These are phyloP conservation scores for Philaethria dido DNA, from an alignment of 2,888 invertebrate genomes.

Conservation along the genomic window DNA sequence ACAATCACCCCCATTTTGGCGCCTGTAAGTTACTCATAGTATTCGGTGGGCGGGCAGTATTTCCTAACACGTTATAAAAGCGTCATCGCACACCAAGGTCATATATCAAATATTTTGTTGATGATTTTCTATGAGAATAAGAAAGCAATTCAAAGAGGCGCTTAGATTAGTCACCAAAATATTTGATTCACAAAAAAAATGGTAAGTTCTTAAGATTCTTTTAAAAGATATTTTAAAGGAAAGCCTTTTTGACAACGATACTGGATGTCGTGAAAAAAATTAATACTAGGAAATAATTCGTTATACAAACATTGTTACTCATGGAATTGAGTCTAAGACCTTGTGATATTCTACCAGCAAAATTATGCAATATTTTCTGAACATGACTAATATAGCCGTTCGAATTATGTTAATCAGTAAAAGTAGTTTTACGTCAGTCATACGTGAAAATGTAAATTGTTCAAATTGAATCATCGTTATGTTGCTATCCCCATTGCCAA, in stretches of 20 bases:
- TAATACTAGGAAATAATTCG: constrained; percentile 56
- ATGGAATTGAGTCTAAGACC: constrained; percentile 54
- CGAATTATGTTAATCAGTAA: constrained; percentile 53
- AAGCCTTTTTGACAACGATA: not conserved
- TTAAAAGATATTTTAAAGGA: too few relatives aligned
- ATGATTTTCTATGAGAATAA: constrained; percentile 41
- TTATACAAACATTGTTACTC: constrained; percentile 52
- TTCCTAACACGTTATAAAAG: constrained; percentile 49
- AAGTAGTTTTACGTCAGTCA: constrained; percentile 41
- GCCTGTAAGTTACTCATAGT: constrained; percentile 52
- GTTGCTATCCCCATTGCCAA: constrained; percentile 2
- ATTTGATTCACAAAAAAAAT: not conserved
- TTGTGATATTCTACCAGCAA: constrained; percentile 44
- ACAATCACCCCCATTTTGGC: constrained; percentile 49
- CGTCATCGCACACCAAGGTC: constrained; percentile 47
- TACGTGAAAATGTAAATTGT: constrained; percentile 16
- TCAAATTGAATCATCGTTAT: constrained; percentile 29
- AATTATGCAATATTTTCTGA: constrained; percentile 55
- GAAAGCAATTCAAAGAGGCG: constrained; percentile 13
- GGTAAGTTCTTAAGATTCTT: not conserved
- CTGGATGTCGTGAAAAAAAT: constrained; percentile 37
- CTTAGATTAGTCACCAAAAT: constrained; percentile 9
- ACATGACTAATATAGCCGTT: constrained; percentile 53
- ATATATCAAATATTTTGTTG: constrained; percentile 44
- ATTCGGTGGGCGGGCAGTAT: constrained; percentile 48